Percentiles rank a stretch among this genome's conserved stretches.
phyloP scores from a whole-genome alignment of 2,113 vertebrate genomes.

The Girardinichthys multiradiatus region DNA sequence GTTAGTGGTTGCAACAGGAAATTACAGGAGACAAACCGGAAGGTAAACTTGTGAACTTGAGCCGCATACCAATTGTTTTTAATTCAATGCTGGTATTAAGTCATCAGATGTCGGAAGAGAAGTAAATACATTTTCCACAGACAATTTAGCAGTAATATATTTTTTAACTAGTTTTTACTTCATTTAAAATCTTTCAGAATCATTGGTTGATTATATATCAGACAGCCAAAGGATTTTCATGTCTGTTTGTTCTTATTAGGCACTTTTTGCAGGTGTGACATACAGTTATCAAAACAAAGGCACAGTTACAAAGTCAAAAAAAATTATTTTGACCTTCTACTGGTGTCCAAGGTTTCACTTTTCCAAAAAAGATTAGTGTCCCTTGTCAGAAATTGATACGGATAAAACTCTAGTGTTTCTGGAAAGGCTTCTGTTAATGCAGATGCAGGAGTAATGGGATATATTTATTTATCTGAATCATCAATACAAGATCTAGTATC shows the following conservation, averaged over 20 bases:
- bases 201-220: not conserved
- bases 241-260: not conserved
- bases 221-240: not conserved
- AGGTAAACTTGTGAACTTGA: not conserved
- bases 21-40: not conserved
- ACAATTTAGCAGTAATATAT: too few relatives aligned
- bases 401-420: slow-evolving; percentile 19
- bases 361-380: slow-evolving; percentile 16
- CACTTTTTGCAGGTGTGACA: not conserved
- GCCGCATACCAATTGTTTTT: not conserved
- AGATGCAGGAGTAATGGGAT: slow-evolving; percentile 43
- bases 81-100: not conserved
- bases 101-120: not conserved
- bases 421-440: slow-evolving; percentile 27
- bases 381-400: slow-evolving; percentile 17
- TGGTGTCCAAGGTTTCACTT: slow-evolving; percentile 15
- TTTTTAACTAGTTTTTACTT: not conserved
- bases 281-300: slow-evolving; percentile 1
- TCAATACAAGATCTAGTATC: slow-evolving; percentile 24
- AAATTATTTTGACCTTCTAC: slow-evolving; percentile 26
- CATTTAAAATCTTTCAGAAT: not conserved
- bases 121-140: not conserved
- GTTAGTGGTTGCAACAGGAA: not conserved
- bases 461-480: slow-evolving; percentile 48
- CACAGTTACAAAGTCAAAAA: not conserved